Evolutionary conservation across 2,888 invertebrate genomes (phyloP).

Genomic region (Globia sparganii): DNA sequence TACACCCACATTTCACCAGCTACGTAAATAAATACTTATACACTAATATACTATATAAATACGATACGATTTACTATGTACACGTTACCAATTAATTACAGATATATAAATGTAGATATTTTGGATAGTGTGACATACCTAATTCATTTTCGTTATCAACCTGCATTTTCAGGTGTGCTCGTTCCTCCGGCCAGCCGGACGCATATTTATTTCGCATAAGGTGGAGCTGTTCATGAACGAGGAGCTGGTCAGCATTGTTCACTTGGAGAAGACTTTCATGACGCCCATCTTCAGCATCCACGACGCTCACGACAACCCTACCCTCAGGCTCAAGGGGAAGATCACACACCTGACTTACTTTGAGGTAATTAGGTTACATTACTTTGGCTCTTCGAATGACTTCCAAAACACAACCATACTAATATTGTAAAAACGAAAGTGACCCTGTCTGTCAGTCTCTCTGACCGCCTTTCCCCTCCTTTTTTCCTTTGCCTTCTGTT

Average conservation of each 20-base stretch:
- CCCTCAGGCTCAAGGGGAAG: slow-evolving; percentile 74
- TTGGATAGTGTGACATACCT: background rate
- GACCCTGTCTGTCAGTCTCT: background rate
- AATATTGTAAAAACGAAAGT: background rate
- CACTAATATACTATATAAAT: background rate
- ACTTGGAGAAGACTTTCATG: slow-evolving; percentile 73
- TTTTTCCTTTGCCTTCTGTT: background rate
- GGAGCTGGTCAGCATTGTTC: slow-evolving; percentile 70
- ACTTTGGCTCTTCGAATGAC: no score
- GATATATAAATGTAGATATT: no score
- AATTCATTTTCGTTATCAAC: background rate
- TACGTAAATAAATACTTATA: background rate
- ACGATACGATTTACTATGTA: background rate
- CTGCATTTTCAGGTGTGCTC: slow-evolving; percentile 71
- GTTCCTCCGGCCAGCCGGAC: slow-evolving; percentile 70
- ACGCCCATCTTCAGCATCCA: slow-evolving; percentile 75
- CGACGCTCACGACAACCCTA: slow-evolving; percentile 69
- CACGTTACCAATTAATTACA: no score
- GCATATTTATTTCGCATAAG: slow-evolving; percentile 73
- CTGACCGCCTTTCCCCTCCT: background rate
- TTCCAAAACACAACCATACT: no score
- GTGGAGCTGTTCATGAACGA: slow-evolving; percentile 75
- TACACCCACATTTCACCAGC: no score
- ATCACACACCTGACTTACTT: background rate
- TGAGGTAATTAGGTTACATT: slow-evolving; percentile 19